A percentile compares a stretch with the other conserved stretches of the same genome.
Conservation (phyloP, 1,140 invertebrate genomes). For the Cardiocondyla obscurior region DNA sequence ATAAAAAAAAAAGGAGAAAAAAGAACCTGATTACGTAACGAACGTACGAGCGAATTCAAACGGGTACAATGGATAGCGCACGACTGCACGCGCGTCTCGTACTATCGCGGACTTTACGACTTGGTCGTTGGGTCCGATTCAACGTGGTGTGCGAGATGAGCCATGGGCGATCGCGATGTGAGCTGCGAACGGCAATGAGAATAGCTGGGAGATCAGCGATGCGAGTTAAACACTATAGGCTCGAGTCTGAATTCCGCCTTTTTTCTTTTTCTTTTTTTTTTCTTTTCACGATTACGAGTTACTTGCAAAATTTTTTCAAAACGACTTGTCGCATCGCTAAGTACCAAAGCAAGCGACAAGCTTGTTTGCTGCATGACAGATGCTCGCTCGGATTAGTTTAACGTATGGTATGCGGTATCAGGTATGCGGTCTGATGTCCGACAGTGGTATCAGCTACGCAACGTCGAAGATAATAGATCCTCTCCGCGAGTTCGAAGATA, state of each 20-base stretch:
- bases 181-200: not conserved
- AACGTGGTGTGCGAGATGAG: not conserved
- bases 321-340: no score
- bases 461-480: not conserved
- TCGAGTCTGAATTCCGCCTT: no score
- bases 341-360: not conserved
- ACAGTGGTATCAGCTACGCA: conserved; percentile 4
- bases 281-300: no score
- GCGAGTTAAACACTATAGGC: no score
- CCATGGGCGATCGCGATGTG: not conserved
- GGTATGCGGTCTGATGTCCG: not conserved
- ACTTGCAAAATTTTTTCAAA: no score
- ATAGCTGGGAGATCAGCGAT: no score
- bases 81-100: conserved; percentile 20
- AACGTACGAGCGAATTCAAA: conserved; percentile 14
- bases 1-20: not conserved
- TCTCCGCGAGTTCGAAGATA: no score
- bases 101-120: not conserved
- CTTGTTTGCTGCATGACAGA: not conserved
- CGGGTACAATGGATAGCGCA: conserved; percentile 7
- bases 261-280: no score
- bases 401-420: no score
- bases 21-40: conserved; percentile 56
- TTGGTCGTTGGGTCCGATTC: not conserved
- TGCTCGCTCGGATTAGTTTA: not conserved